These are phyloP conservation scores for Drosophila funebris DNA, from an alignment of 1,140 invertebrate species.

Conservation along the genomic window DNA sequence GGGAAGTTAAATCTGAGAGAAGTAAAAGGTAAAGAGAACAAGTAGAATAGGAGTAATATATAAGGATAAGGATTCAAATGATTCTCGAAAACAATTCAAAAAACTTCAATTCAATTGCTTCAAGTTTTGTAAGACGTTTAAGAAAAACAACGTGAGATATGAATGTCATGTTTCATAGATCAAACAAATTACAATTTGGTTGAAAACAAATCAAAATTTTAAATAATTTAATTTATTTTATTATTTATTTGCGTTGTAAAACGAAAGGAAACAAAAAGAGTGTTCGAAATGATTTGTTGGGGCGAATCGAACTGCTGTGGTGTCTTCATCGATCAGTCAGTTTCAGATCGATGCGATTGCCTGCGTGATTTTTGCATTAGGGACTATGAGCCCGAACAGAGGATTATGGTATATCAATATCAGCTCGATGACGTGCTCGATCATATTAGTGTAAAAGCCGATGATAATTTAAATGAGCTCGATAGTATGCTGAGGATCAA, in stretches of 20 bases:
- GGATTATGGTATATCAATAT: not conserved
- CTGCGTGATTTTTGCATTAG: conserved; percentile 19
- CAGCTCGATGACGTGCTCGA: not conserved
- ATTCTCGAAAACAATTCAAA: not conserved
- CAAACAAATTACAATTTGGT: too few relatives aligned
- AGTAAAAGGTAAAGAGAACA: not conserved
- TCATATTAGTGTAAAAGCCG: not conserved
- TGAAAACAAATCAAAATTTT: not conserved
- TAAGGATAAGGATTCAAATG: not conserved
- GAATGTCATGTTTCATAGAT: too few relatives aligned
- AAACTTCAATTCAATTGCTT: too few relatives aligned
- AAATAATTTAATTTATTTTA: not conserved
- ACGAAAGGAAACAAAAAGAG: not conserved
- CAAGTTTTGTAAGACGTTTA: too few relatives aligned
- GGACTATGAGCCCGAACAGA: not conserved
- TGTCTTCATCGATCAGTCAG: not conserved
- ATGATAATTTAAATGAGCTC: not conserved
- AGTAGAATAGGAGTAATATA: too few relatives aligned
- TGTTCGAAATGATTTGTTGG: conserved; percentile 49
- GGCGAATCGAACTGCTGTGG: conserved; percentile 27
- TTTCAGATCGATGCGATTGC: conserved; percentile 31
- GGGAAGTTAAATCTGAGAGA: not conserved
- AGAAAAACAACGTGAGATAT: too few relatives aligned
- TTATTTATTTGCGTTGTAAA: too few relatives aligned
- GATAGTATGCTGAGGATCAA: not conserved